Base-by-base conservation (phyloP, 1,140 invertebrate genomes). In the Ceratina calcarata region DNA sequence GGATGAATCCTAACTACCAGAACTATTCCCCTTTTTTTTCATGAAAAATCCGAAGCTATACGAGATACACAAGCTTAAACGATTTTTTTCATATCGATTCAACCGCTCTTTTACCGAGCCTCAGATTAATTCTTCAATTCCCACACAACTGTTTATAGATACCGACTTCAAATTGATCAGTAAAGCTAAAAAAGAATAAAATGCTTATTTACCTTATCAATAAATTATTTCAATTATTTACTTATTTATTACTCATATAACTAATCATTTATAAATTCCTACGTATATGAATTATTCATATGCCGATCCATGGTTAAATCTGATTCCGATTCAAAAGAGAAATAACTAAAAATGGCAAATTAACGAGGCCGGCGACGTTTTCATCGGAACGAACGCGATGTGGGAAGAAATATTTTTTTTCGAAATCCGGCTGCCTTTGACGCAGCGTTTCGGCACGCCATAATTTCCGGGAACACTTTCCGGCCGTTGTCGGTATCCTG, bases 391-490 rank as follows among this genome's bases (percentile, higher is more conserved):
- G 37, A 49, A 60, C 60, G 58, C 45, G 60, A 68, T 55, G 49
- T 79, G 51, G 37, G 10, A 45, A 45, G 8, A 45, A 45, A 45
- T 45, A 10, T 45, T 45, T 45, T 45, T 45, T 45, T 45, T 10
- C 37, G 37, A 45, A 45, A 45, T 45, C 37, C 45, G 7, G 27
- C 27, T 32, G 3, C 51, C 58, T 75, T 27, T 67, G 58, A 78
- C 53, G 67, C 27, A 24, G 18, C 22, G 32, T 75, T 75, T 62
- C 49, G 15, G 37, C 68, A 49, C 6, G 32, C 70, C 53, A 73
- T 72, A 73, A 84, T 78, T 70, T 69, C 60, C 75, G 62, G 53
- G 57, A 60, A 80, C 51, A 80, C 68, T 65, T 70, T 71, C 37
- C 65, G 24, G 37, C 32, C 60, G 57, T 71, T 84, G 66, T 85